Base-by-base conservation (phyloP, 2,888 invertebrate genomes). In the Podabrus alpinus region DNA sequence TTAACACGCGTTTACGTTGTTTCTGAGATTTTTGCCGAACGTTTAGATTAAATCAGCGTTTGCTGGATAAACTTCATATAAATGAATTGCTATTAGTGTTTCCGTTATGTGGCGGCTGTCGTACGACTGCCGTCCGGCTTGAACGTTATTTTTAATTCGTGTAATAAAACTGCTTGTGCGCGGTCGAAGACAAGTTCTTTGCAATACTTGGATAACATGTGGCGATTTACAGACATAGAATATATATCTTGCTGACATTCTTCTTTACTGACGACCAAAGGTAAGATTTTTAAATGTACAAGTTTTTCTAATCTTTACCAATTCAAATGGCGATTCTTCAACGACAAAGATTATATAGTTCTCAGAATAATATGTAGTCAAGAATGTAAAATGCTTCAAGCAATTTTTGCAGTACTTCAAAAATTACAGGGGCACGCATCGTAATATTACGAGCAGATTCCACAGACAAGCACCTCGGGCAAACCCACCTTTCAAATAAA, bases 241-340 rank as follows among this genome's bases (percentile, higher is more conserved):
- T 76, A 77, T 77, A 79, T 78, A 82, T 75, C 79, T 81, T 82
- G 84, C 84, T 84, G 84, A 83, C 83, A 84, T 83, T 83, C 79
- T 78, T 79, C 78, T 80, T 77, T 80, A 78, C 80, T 74, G 73
- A 77, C 79, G 81, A 83, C 83, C 81, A 84, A 83, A 85, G 84
- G 84, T 84, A 81, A 83, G 84, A 78, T 68, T 24, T 16, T 69
- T 64, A 59, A 71, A 72, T 72, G 59, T 72, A 24, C 73, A 67
- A 64, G 71, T 75, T 77, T 75, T 70, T 74, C 45, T 68, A 29
- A 67, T 71, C 67, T 66, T 68, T 62, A 68, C 61, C 59, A 29
- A 59, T 69, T 72, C 72, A 59, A 72, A 72, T 69, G 66, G 66
- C 45, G 67, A 75, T 69, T 59, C 75, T 66, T 68, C 69, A 21